Percentiles rank a stretch among this genome's conserved stretches.
Conservation (phyloP, 2,113 vertebrate genomes). For the Orientallactaga bullata region DNA sequence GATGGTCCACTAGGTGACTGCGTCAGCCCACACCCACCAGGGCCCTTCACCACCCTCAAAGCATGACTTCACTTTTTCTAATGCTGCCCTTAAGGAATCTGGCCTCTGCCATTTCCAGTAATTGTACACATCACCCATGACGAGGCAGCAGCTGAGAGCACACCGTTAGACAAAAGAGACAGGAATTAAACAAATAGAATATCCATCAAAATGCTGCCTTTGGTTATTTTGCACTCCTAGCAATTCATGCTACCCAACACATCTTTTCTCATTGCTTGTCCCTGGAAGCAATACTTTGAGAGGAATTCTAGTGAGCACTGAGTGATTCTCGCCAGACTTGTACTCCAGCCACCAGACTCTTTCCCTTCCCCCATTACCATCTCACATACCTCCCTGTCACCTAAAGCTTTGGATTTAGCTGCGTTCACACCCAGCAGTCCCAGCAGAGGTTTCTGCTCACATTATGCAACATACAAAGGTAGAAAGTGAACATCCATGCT, state of each 20-base stretch:
- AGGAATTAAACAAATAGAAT: slow-evolving; percentile 69
- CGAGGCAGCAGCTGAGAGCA: slow-evolving; percentile 63
- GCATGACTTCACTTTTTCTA: slow-evolving; percentile 80
- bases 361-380: slow-evolving; percentile 66
- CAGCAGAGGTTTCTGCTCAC: slow-evolving; percentile 72
- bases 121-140: slow-evolving; percentile 61
- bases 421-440: slow-evolving; percentile 67
- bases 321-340: slow-evolving; percentile 53
- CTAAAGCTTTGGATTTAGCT: slow-evolving; percentile 80
- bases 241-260: slow-evolving; percentile 40
- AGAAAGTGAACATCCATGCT: slow-evolving; percentile 69
- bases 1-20: slow-evolving; percentile 63
- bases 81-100: slow-evolving; percentile 67
- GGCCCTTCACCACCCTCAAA: slow-evolving; percentile 61
- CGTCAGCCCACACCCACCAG: slow-evolving; percentile 72
- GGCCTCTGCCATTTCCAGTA: slow-evolving; percentile 74
- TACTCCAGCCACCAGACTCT: slow-evolving; percentile 53
- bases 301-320: slow-evolving; percentile 42
- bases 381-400: slow-evolving; percentile 79
- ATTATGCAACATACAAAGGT: slow-evolving; percentile 65
- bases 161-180: slow-evolving; percentile 70
- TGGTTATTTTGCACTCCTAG: slow-evolving; percentile 56
- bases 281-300: slow-evolving; percentile 58
- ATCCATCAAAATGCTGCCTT: slow-evolving; percentile 47
- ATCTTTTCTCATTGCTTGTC: slow-evolving; percentile 17